Base-by-base conservation (phyloP, 2,888 invertebrate genomes). In the Agriopis aurantiaria region DNA sequence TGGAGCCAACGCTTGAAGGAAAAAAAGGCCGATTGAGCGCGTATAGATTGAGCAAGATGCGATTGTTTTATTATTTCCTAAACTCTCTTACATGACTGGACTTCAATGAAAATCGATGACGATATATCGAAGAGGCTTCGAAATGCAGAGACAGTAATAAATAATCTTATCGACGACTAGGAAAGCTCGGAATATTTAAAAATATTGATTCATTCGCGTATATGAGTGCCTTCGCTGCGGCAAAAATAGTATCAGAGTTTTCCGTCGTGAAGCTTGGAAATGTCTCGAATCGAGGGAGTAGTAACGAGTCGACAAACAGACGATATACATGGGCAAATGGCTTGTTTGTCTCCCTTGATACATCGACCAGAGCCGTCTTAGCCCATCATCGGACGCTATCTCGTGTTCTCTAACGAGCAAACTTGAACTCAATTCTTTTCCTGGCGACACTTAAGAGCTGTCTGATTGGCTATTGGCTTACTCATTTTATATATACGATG, bases 281-380 rank as follows among this genome's bases (percentile, higher is more conserved):
- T 77, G 79, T 78, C 72, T 77, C 67, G 79, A 77, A 77, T 76
- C 79, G 78, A 67, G 74, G 70, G 72, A 70, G 62, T 69, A 76
- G 62, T 84, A 84, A 85, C 84, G 86, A 89, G 83, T 75, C 70
- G 64, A 84, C 83, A 88, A 70, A 69, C 61, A 76, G 73, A 76
- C 79, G 80, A 69, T 58, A 69, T 63, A 84, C 84, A 81, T 80
- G 81, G 78, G 79, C 77, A 84, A 87, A 87, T 82, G 83, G 82
- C 82, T 87, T 87, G 85, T 88, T 87, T 87, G 82, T 76, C 75
- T 80, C 79, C 72, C 69, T 65, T 62, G 73, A 80, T 78, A 78
- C 80, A 79, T 78, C 73, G 77, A 65, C 76, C 60, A 72, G 72
- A 75, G 74, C 69, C 78, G 75, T 75, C 77, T 75, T 75, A 73